Conservation (phyloP, 2,888 invertebrate genomes). For the Meta bourneti region DNA sequence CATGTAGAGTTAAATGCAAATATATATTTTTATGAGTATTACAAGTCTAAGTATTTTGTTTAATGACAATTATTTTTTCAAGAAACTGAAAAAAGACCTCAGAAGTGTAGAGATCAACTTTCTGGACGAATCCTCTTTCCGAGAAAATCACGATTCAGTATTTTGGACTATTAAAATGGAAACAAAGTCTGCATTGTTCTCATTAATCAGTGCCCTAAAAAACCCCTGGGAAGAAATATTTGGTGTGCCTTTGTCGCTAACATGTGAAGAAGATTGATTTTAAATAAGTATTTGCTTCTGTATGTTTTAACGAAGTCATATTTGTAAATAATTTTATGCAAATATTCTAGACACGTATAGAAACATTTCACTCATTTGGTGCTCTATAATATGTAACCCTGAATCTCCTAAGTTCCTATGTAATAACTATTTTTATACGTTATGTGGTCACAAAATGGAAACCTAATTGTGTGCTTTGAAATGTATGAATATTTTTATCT, state of each 20-base stretch:
- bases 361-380: neutral
- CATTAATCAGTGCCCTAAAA: constrained; percentile 65
- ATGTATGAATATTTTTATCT: too few relatives aligned
- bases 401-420: neutral
- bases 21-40: too few relatives aligned
- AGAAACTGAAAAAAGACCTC: constrained; percentile 57
- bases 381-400: neutral
- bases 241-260: constrained; percentile 55
- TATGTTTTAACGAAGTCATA: neutral
- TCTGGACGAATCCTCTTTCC: constrained; percentile 53
- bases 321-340: constrained; percentile 7
- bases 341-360: neutral
- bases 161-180: constrained; percentile 61
- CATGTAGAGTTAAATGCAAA: too few relatives aligned
- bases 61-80: neutral
- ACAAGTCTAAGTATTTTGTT: too few relatives aligned
- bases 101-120: constrained; percentile 57
- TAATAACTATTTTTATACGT: neutral
- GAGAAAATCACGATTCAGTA: constrained; percentile 25
- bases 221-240: constrained; percentile 70
- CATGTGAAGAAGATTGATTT: constrained; percentile 28
- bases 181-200: constrained; percentile 67
- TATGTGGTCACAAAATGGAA: neutral
- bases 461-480: too few relatives aligned
- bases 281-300: constrained; percentile 1